Evolutionary conservation across 2,797 vertebrate species (phyloP).

Genomic region (Aphelocoma californica): DNA sequence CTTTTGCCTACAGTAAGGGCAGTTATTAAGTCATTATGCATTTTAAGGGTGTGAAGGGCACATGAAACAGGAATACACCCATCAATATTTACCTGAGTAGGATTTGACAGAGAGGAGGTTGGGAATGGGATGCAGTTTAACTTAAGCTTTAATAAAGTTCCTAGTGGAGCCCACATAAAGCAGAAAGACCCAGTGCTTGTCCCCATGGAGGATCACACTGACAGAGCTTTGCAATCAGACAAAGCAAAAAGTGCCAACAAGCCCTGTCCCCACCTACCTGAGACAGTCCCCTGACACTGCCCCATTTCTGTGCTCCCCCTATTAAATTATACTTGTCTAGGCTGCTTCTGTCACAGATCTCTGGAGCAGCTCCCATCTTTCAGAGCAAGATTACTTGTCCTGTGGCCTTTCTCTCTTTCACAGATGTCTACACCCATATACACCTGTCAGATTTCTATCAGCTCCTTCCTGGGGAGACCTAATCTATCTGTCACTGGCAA

Average conservation of each 20-base stretch:
- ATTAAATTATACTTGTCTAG: not conserved
- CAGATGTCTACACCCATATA: not conserved
- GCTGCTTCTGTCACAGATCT: not conserved
- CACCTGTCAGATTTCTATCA: not conserved
- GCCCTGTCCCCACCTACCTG: not conserved
- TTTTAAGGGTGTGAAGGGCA: not conserved
- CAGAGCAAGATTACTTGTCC: not conserved
- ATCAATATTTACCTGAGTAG: not conserved
- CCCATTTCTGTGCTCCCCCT: not conserved
- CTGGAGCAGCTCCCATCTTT: not conserved
- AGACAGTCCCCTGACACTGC: not conserved
- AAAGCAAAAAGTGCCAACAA: not conserved
- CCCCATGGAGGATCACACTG: not conserved
- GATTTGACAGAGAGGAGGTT: not conserved
- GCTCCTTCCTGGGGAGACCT: not conserved
- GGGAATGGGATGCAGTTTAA: not conserved
- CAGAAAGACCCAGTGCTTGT: not conserved
- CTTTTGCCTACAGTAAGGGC: not conserved
- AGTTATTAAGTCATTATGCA: not conserved
- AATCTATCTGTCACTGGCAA: slow-evolving; percentile 10
- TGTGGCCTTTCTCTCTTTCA: not conserved
- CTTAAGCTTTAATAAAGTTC: not conserved
- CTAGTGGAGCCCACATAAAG: not conserved
- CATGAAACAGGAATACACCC: not conserved
- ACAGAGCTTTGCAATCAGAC: not conserved